Base-by-base conservation (phyloP, 2,888 invertebrate species). In the Lobophora halterata region DNA sequence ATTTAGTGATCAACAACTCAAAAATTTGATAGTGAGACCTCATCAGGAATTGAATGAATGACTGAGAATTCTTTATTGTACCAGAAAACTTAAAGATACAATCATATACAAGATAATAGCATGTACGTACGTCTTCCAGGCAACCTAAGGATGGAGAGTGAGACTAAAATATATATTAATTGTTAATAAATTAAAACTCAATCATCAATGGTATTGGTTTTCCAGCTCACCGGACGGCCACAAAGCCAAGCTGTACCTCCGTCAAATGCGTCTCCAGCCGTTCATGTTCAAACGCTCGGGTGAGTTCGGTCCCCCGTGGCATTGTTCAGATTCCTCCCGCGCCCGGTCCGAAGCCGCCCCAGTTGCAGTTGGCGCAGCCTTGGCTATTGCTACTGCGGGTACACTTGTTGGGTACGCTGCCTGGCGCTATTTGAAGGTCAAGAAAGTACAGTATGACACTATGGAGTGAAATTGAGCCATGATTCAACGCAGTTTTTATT, bases 361-460 rank as follows among this genome's bases (percentile, higher is more conserved):
- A 91, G 97, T 20, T 30, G 83, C 56, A 0, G 75, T 76, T 0
- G 96, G 96, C 1, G 94, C 95, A 1, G 93, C 95, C 0, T 74
- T 97, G 14, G 96, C 96, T 0, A 90, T 95, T 13, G 93, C 94
- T 1, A 94, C 95, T 0, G 88, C 96, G 0, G 88, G 93, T 7
- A 96, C 95, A 0, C 90, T 97, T 10, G 90, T 94, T 1, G 96
- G 95, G 0, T 97, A 97, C 65, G 95, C 95, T 0, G 91, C 94
- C 43, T 95, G 91, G 88, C 92, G 96, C 59, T 95, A 96, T 68
- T 90, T 95, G 71, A 95, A 95, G 76, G 91, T 96, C 27, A 96
- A 96, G 85, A 96, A 96, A 76, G 95, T 96, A 1, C 95, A 96
- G 65, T 97, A 97, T 68, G 95, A 95, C 67, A 95, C 95, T 5